Percentiles rank a stretch among this genome's conserved stretches.
These are phyloP conservation scores for Tetramorium bicarinatum DNA, from an alignment of 2,888 invertebrate genomes.

Conservation along the genomic window DNA sequence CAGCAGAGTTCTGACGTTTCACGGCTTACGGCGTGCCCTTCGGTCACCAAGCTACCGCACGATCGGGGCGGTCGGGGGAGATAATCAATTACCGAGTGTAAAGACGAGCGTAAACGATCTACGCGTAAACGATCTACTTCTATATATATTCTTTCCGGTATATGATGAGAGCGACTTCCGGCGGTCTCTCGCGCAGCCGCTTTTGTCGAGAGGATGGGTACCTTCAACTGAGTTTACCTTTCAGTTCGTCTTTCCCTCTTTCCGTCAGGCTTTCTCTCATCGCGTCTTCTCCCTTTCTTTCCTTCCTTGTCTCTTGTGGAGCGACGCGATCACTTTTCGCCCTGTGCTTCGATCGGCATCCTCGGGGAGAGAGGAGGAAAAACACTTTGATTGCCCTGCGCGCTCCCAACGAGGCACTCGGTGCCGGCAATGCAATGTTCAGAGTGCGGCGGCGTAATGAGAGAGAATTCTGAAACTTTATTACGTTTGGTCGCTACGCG, in stretches of 20 bases:
- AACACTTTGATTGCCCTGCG: conserved; percentile 7
- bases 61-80: conserved; percentile 14
- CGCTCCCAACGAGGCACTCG: conserved; percentile 23
- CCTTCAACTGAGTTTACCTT: conserved; percentile 24
- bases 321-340: conserved; percentile 1
- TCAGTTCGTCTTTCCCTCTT: conserved; percentile 51
- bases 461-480: conserved; percentile 26
- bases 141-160: conserved; percentile 43
- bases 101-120: conserved; percentile 31
- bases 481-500: conserved; percentile 49
- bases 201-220: conserved; percentile 17
- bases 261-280: conserved; percentile 20
- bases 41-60: conserved; percentile 17
- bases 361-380: background rate
- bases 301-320: conserved; percentile 14
- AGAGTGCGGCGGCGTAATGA: conserved; percentile 20
- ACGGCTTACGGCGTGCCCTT: background rate
- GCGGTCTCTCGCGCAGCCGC: conserved; percentile 23
- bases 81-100: conserved; percentile 36
- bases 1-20: conserved; percentile 42
- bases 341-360: conserved; percentile 6
- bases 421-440: background rate
- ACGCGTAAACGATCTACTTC: conserved; percentile 39
- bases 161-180: conserved; percentile 36
- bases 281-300: conserved; percentile 7